Percentiles rank a stretch among this genome's conserved stretches.
Conservation (phyloP, 2,888 invertebrate genomes). For the Caenorhabditis afra region DNA sequence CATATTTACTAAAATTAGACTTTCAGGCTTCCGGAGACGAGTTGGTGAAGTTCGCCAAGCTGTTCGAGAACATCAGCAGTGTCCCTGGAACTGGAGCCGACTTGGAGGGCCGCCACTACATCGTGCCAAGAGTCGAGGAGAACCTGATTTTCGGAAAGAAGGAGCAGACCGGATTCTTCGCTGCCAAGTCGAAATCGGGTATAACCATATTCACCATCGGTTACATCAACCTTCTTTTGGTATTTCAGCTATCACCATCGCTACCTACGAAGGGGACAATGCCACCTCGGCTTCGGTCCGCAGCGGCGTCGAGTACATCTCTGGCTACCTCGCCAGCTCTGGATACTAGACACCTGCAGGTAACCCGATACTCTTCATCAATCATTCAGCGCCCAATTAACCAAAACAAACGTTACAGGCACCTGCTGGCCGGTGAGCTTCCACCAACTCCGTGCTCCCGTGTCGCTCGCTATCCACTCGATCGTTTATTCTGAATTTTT, state of each 20-base stretch:
- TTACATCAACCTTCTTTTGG: too few relatives aligned
- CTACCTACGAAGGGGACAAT: conserved; percentile 79
- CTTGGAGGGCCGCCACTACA: conserved; percentile 78
- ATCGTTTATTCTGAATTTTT: not conserved
- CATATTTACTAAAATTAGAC: not conserved
- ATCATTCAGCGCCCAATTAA: conserved; percentile 20
- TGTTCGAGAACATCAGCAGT: conserved; percentile 70
- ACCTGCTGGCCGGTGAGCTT: not conserved
- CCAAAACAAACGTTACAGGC: conserved; percentile 18
- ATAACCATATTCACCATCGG: not conserved
- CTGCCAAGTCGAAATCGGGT: conserved; percentile 77
- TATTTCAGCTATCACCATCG: conserved; percentile 75
- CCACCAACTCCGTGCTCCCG: not conserved
- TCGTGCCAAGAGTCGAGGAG: conserved; percentile 80
- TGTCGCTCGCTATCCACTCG: not conserved
- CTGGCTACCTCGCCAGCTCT: conserved; percentile 67
- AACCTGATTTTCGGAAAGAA: conserved; percentile 80
- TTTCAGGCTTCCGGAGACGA: conserved; percentile 77
- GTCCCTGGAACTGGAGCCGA: conserved; percentile 75
- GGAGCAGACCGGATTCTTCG: conserved; percentile 79
- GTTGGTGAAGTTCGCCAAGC: conserved; percentile 73
- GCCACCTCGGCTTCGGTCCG: conserved; percentile 74
- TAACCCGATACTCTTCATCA: conserved; percentile 29
- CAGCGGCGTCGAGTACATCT: conserved; percentile 77
- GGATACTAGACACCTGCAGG: conserved; percentile 70